Evolutionary conservation across 2,797 vertebrate species (phyloP), one percentile per base, ranked within the genome.

Genomic region (Ctenosaura bakeri): DNA sequence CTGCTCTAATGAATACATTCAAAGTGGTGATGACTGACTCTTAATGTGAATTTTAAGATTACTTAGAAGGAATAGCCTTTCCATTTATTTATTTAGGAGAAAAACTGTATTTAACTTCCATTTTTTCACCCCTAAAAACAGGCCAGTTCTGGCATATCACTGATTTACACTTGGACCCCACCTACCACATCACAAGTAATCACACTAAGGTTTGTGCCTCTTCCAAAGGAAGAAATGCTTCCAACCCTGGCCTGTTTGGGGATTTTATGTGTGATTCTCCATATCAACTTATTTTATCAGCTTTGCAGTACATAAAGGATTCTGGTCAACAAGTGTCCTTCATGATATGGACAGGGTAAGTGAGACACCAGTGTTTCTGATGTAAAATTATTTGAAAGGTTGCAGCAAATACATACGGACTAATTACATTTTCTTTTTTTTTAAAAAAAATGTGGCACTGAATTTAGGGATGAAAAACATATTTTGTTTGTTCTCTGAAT

Each of bases 81-180:
- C 42, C 42, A 46, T 46, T 46, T 46, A 46, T 66, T 29, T 32
- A 10, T 69, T 69, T 12, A 10, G 12, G 10, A 56, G 35, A 93
- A 90, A 93, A 94, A 88, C 92, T 83, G 9, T 50, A 29, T 94
- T 93, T 54, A 83, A 88, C 93, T 88, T 89, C 95, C 83, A 26
- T 85, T 52, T 22, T 52, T 9, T 4, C n/a, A 2, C 46, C 92
- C 93, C 85, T 88, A 92, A 89, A 95, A 93, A 90, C 97, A 99
- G 98, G 98, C 73, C 96, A 98, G 86, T 99, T 99, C 97, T 99
- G 99, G 99, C 99, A 99, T 87, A 97, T 99, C 91, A 98, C 98
- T 0, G 99, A 99, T 95, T 98, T 99, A 93, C 99, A 99, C 97
- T 97, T 99, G 96, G 99, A 99, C 95, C 98, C 98, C 0, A 98